Conservation (phyloP, 2,888 invertebrate genomes). For the Phalera bucephala region DNA sequence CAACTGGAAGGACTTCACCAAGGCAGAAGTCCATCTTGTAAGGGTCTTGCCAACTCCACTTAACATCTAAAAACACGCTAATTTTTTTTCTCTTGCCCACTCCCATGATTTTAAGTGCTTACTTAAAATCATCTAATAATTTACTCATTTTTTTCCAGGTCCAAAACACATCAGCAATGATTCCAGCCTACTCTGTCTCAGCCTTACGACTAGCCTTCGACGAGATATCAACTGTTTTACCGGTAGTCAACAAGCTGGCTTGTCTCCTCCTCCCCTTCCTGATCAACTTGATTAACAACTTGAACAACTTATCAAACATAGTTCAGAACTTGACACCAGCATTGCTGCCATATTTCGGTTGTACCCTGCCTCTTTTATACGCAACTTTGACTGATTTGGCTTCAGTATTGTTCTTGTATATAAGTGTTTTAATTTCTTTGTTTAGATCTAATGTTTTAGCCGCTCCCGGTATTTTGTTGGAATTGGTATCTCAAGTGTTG, state of each 20-base stretch:
- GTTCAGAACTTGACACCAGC: slow-evolving; percentile 75
- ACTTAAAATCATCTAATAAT: too few species aligned
- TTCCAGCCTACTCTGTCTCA: slow-evolving; percentile 70
- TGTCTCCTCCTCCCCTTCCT: slow-evolving; percentile 67
- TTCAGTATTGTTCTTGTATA: slow-evolving; percentile 69
- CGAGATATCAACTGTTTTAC: slow-evolving; percentile 65
- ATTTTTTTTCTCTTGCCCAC: too few species aligned
- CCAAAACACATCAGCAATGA: slow-evolving; percentile 61
- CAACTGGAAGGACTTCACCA: too few species aligned
- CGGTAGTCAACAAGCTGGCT: slow-evolving; percentile 68
- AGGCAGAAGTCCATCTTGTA: too few species aligned
- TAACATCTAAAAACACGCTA: too few species aligned
- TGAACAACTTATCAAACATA: slow-evolving; percentile 72
- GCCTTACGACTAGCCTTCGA: slow-evolving; percentile 70
- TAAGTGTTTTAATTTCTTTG: slow-evolving; percentile 67
- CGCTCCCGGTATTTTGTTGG: slow-evolving; percentile 61
- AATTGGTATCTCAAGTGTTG: slow-evolving; percentile 55
- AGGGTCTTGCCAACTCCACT: too few species aligned
- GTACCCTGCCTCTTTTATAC: slow-evolving; percentile 66
- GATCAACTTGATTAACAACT: slow-evolving; percentile 69
- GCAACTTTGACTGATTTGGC: slow-evolving; percentile 72
- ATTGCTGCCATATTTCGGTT: slow-evolving; percentile 69
- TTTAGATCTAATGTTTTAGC: slow-evolving; percentile 69
- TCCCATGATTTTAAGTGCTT: too few species aligned
- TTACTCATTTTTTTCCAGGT: slow-evolving; percentile 38